phyloP scores from a whole-genome alignment of 2,888 invertebrate species.

The Ptychoptera albimana region DNA sequence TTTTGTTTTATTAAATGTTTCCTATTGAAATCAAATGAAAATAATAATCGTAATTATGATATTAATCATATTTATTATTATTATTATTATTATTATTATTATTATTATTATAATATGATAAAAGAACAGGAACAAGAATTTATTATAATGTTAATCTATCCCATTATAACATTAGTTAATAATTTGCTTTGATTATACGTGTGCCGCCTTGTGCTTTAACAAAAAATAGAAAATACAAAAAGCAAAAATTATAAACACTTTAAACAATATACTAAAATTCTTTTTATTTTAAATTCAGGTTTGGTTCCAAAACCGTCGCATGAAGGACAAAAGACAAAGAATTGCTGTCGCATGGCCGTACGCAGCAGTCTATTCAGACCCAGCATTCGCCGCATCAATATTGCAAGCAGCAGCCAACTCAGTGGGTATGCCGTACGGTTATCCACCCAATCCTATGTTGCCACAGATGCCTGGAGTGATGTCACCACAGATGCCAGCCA shows the following conservation, averaged over 20 bases:
- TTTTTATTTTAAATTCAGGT: constrained; percentile 42
- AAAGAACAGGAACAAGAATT: no score
- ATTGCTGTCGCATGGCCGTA: constrained; percentile 93
- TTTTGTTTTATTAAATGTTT: not conserved
- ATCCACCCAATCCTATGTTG: constrained; percentile 39
- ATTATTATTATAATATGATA: no score
- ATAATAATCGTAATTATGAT: no score
- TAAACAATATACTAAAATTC: not conserved
- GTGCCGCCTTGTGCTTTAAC: not conserved
- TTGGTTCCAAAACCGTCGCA: constrained; percentile 58
- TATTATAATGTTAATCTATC: no score
- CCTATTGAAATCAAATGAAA: not conserved
- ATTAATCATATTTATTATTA: no score
- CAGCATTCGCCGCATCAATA: constrained; percentile 81
- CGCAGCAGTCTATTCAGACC: constrained; percentile 85
- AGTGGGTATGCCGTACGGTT: constrained; percentile 45
- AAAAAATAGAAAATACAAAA: not conserved
- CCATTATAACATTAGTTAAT: not conserved
- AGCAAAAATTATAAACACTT: no score
- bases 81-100: no score
- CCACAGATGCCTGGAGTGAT: constrained; percentile 34
- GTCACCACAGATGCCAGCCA: constrained; percentile 36
- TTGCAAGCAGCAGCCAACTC: constrained; percentile 76
- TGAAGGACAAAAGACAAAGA: constrained; percentile 84
- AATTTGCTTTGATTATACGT: not conserved